These are phyloP conservation scores for Trididemnum nubilum DNA, from an alignment of 23 tunicate genomes.

Conservation along the genomic window DNA sequence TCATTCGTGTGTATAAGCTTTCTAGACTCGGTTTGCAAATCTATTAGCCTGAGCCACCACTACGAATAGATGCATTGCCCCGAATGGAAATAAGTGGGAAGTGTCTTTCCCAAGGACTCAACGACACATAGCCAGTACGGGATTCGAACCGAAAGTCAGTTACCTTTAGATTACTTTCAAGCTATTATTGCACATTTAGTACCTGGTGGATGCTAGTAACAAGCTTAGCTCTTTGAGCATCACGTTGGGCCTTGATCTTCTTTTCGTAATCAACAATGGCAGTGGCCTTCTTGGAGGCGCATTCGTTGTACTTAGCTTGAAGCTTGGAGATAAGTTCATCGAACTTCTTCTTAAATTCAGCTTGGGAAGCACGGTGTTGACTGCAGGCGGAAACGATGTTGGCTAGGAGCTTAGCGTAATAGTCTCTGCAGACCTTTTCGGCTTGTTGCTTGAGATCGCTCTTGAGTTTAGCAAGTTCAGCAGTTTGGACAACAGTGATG, in stretches of 20 bases:
- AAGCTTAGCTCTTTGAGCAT: slow-evolving; percentile 10
- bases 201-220: not conserved
- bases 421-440: slow-evolving; percentile 26
- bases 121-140: too few species aligned
- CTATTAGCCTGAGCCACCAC: too few species aligned
- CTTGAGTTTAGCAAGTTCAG: slow-evolving; percentile 11
- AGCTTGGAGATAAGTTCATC: not conserved
- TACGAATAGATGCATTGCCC: too few species aligned
- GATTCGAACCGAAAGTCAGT: too few species aligned
- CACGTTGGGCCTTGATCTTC: slow-evolving; percentile 34
- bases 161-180: too few species aligned
- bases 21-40: too few species aligned
- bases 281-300: slow-evolving; percentile 38
- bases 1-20: too few species aligned
- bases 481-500: not conserved
- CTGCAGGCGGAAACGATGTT: not conserved
- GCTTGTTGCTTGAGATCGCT: slow-evolving; percentile 8
- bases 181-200: too few species aligned
- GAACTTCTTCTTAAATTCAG: slow-evolving; percentile 16
- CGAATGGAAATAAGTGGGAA: too few species aligned
- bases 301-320: slow-evolving; percentile 26
- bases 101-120: too few species aligned
- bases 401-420: not conserved
- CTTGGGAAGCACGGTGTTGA: not conserved
- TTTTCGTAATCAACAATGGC: slow-evolving; percentile 57